These are phyloP conservation scores for Hexactinellida sp. DNA, from an alignment of 37 sponge, comb jelly and placozoan genomes.

Conservation along the genomic window DNA sequence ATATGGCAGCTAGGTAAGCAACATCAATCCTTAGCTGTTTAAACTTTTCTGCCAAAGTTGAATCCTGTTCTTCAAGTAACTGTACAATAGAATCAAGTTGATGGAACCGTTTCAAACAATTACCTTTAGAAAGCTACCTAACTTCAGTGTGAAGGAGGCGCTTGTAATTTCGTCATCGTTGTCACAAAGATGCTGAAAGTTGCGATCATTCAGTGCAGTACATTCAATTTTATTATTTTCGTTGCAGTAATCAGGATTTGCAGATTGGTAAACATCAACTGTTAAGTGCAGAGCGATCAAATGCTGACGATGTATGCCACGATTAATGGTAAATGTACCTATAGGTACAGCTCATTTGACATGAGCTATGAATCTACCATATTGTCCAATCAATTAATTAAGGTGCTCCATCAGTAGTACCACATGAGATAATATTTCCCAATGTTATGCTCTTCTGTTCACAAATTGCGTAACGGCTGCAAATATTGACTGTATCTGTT, in stretches of 20 bases:
- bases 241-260: slow-evolving; percentile 2
- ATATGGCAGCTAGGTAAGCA: slow-evolving; percentile 10
- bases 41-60: slow-evolving; percentile 8
- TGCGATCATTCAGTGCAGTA: not conserved
- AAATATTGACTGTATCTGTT: slow-evolving; percentile 9
- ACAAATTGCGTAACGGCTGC: not conserved
- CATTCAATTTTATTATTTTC: not conserved
- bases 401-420: slow-evolving; percentile 11
- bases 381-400: not conserved
- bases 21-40: not conserved
- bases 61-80: not conserved
- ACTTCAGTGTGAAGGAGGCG: slow-evolving; percentile 14
- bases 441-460: slow-evolving; percentile 2
- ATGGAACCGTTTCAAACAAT: slow-evolving; percentile 12
- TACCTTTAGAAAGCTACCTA: slow-evolving; percentile 2
- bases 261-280: not conserved
- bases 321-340: not conserved
- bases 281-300: not conserved
- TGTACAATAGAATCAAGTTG: not conserved
- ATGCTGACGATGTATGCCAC: slow-evolving; percentile 7
- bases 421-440: not conserved
- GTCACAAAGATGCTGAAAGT: not conserved
- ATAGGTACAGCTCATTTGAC: not conserved
- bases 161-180: not conserved
- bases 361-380: slow-evolving; percentile 1